Conservation (phyloP, 2,797 vertebrate genomes). For the Crocodylus rhombifer region DNA sequence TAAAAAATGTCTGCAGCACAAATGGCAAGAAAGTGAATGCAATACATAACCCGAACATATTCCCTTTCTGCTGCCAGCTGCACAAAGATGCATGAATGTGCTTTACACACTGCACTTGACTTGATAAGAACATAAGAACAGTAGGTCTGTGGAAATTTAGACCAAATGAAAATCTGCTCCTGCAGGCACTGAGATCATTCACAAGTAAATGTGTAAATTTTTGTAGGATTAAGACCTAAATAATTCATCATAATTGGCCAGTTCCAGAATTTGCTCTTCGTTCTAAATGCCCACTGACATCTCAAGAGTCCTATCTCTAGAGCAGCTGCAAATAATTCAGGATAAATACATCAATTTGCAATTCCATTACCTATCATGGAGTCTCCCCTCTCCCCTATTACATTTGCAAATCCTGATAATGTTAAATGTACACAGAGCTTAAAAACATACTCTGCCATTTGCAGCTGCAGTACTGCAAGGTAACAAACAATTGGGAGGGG, state of each 20-base stretch:
- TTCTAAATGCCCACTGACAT: background rate
- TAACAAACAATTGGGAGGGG: rapidly evolving
- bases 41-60: background rate
- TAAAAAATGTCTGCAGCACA: background rate
- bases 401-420: background rate
- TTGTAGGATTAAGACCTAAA: background rate
- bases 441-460: background rate
- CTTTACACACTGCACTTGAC: no score
- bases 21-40: background rate
- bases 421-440: background rate
- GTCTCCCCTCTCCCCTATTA: background rate
- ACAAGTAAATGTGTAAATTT: no score
- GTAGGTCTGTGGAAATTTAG: no score
- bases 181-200: no score
- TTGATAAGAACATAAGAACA: no score
- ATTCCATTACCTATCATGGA: background rate
- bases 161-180: no score
- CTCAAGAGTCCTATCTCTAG: background rate
- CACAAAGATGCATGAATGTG: no score
- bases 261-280: background rate
- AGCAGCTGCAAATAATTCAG: background rate
- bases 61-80: background rate
- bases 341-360: background rate
- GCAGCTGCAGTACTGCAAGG: background rate
- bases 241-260: background rate